Evolutionary conservation across 2,888 invertebrate genomes (phyloP).

Genomic region (Melieria omissa): DNA sequence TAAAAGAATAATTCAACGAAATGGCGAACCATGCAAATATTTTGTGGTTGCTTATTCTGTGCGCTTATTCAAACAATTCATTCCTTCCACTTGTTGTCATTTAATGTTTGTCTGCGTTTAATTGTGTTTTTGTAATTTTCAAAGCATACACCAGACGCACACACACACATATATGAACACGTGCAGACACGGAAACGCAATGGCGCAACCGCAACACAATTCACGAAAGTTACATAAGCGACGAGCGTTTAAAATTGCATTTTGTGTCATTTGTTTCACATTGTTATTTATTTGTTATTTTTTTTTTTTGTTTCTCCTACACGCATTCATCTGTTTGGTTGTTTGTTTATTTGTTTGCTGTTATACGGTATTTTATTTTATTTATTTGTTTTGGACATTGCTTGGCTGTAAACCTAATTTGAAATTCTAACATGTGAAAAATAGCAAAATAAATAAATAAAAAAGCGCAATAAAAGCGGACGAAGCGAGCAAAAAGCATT

Average conservation of each 20-base stretch:
- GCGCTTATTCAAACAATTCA: not conserved
- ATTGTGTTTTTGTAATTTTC: conserved; percentile 29
- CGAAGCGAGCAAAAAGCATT: not conserved
- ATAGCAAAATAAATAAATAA: not conserved
- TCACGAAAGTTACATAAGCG: not conserved
- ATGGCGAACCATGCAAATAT: too few species aligned
- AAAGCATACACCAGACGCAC: not conserved
- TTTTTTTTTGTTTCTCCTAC: not conserved
- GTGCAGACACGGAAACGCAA: not conserved
- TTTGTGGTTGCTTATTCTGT: too few species aligned
- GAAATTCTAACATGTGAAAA: conserved; percentile 1
- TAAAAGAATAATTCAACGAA: too few species aligned
- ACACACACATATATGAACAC: not conserved
- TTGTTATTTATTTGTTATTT: not conserved
- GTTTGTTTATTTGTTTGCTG: not conserved
- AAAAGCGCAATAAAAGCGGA: not conserved
- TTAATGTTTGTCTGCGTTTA: conserved; percentile 31
- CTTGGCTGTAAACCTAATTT: conserved; percentile 1
- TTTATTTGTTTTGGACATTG: too few species aligned
- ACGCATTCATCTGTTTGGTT: not conserved
- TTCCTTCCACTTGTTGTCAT: conserved; percentile 21
- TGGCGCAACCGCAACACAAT: not conserved
- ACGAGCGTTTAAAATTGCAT: conserved; percentile 4
- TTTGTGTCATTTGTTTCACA: not conserved
- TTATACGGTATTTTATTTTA: too few species aligned